Evolutionary conservation across 2,888 invertebrate genomes (phyloP), one percentile per base, ranked within the genome.

Genomic region (Dexiosoma caninum): DNA sequence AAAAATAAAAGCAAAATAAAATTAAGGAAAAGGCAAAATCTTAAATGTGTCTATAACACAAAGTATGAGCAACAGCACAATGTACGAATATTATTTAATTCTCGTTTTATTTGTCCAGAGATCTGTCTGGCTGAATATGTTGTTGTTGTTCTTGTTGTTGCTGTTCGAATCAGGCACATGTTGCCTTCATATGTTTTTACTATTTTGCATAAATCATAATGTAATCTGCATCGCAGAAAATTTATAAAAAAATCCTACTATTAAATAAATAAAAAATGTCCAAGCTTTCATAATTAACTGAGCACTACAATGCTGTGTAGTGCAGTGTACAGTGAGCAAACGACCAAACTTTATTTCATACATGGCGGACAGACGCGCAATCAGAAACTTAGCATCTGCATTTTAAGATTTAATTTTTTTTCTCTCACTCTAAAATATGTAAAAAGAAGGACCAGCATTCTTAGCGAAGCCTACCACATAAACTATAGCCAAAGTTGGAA

Each of bases 281-380:
- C 89, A 89, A 89, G 89, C 86, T 86, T 87, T 89, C 89, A 89
- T 90, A 89, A 89, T 90, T 90, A 90, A 89, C 89, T 89, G 88
- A 87, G 85, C 88, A 84, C 83, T 81, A 74, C 83, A 83, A 79
- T 51, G 16, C 55, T 23, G 67, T 49, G 49, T 9, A 30, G 35
- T 59, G 35, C 35, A 44, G 53, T 55, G 19, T 30, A 49, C 30
- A 21, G 27, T 57, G 51, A 42, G n/a, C 42, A 21, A 14, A 69
- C 49, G 37, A 23, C 51, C 10, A 14, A 10, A 12, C 37, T 53
- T 64, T 23, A 70, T 27, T 60, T 37, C 83, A 82, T 53, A 64
- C 83, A 82, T 83, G 85, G 42, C 83, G 85, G 83, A 84, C 86
- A 85, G 85, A 69, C 78, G 64, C 69, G 64, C 69, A 83, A 83